phyloP scores from a whole-genome alignment of 1,140 invertebrate genomes.

The Panagrolaimus sp. region DNA sequence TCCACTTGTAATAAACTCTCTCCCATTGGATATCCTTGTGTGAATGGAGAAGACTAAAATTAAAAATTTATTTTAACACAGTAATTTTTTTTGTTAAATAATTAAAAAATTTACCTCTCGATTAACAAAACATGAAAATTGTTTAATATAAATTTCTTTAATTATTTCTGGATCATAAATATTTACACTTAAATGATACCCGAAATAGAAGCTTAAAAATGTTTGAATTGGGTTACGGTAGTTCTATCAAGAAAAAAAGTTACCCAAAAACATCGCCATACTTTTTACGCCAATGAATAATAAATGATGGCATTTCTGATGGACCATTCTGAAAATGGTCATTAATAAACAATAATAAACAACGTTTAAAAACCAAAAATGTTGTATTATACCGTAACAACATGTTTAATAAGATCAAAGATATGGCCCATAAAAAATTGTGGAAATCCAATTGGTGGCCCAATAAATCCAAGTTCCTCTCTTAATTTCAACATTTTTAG shows the following conservation, averaged over 20 bases:
- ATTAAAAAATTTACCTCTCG: slow-evolving; percentile 59
- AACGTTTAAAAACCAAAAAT: too few relatives aligned
- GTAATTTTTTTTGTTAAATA: too few relatives aligned
- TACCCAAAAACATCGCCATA: too few relatives aligned
- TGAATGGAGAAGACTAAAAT: background rate
- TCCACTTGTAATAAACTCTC: slow-evolving; percentile 8
- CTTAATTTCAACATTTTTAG: background rate
- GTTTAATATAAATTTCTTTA: slow-evolving; percentile 60
- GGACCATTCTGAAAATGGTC: too few relatives aligned
- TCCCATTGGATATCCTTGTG: background rate
- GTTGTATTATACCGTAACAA: background rate
- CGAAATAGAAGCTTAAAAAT: slow-evolving; percentile 6
- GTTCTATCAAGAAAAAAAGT: too few relatives aligned
- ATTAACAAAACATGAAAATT: slow-evolving; percentile 60
- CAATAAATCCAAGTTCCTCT: background rate
- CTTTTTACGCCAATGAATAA: too few relatives aligned
- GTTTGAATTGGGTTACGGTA: background rate
- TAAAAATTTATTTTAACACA: background rate
- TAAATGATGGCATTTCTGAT: too few relatives aligned
- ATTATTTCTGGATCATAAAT: slow-evolving; percentile 58
- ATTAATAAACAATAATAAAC: too few relatives aligned
- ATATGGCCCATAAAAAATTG: slow-evolving; percentile 12
- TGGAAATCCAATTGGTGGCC: background rate
- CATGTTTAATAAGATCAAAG: slow-evolving; percentile 3
- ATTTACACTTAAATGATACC: slow-evolving; percentile 37